A percentile compares a stretch with the other conserved stretches of the same genome.
Evolutionary conservation across 2,113 vertebrate genomes (phyloP).

Genomic region (Hyperopisus bebe): DNA sequence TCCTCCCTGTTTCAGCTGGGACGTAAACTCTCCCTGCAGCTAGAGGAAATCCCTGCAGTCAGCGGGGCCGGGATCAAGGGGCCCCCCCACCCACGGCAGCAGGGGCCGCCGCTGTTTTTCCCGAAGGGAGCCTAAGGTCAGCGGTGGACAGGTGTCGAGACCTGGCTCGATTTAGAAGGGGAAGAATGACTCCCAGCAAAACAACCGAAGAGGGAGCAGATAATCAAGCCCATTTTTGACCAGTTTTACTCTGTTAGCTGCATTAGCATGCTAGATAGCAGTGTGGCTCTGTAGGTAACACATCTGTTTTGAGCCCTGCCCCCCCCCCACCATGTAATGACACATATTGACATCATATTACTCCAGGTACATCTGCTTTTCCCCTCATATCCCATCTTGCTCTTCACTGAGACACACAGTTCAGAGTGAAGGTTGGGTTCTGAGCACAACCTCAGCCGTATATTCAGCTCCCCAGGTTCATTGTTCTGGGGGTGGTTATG

Average conservation of each 20-base stretch:
- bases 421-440: not conserved
- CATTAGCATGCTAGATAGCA: not conserved
- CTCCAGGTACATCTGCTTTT: not conserved
- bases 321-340: not conserved
- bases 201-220: slow-evolving; percentile 53
- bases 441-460: not conserved
- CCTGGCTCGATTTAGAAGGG: slow-evolving; percentile 40
- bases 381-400: not conserved
- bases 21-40: slow-evolving; percentile 21
- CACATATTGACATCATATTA: not conserved
- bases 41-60: slow-evolving; percentile 21
- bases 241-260: not conserved
- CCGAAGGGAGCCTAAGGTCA: slow-evolving; percentile 34
- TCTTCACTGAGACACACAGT: not conserved
- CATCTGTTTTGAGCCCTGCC: not conserved
- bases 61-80: slow-evolving; percentile 31
- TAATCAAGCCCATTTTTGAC: not conserved
- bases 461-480: not conserved
- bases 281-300: not conserved
- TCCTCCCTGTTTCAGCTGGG: slow-evolving; percentile 49
- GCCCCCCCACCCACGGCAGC: slow-evolving; percentile 22
- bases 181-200: slow-evolving; percentile 59
- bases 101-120: not conserved
- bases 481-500: not conserved
- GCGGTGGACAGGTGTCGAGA: slow-evolving; percentile 40